Base-by-base conservation (phyloP, 2,113 vertebrate species). In the Eublepharis macularius region DNA sequence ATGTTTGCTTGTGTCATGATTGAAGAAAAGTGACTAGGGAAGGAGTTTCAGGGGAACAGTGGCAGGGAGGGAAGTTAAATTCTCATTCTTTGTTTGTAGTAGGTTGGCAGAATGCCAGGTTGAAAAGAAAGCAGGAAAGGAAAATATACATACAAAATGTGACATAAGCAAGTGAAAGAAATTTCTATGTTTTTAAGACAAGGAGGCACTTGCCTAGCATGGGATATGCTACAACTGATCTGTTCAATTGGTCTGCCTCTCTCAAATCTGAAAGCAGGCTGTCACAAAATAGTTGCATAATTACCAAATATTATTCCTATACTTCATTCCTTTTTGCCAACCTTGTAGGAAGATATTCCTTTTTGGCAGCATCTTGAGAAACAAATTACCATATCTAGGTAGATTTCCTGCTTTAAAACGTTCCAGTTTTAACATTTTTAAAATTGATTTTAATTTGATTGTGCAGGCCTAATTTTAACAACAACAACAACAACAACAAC, bases 331-430 rank as follows among this genome's bases (percentile, higher is more conserved):
- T 49, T 29, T 68, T 51, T 29, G 21, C 2, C 74, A 66, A 76
- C n/a, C 57, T 60, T 60, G 21, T 60, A 60, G 6, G 21, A 21
- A 24, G 57, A 14, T 24, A 24, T 60, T 60, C 57, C 2, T 24
- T 60, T 60, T 60, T 7, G 6, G 1, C 3, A 60, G 68, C 29
- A 12, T 29, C 81, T 76, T 54, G 4, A 83, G 0, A 0, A 11
- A 60, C 11, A 81, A 75, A 51, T 47, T 16, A 65, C 34, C 11
- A 86, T 88, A 83, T 17, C 54, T 29, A n/a, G 6, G 74, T 86
- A 41, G 2, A 72, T 19, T 83, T 89, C 9, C 21, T 6, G 2
- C 41, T 39, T 17, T 76, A 3, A n/a, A n/a, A n/a, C n/a, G n/a
- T n/a, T n/a, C n/a, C n/a, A n/a, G n/a, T n/a, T n/a, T n/a, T n/a